Evolutionary conservation across 2,888 invertebrate species (phyloP), one percentile per base, ranked within the genome.

Genomic region (Lordiphosa fenestrarum): DNA sequence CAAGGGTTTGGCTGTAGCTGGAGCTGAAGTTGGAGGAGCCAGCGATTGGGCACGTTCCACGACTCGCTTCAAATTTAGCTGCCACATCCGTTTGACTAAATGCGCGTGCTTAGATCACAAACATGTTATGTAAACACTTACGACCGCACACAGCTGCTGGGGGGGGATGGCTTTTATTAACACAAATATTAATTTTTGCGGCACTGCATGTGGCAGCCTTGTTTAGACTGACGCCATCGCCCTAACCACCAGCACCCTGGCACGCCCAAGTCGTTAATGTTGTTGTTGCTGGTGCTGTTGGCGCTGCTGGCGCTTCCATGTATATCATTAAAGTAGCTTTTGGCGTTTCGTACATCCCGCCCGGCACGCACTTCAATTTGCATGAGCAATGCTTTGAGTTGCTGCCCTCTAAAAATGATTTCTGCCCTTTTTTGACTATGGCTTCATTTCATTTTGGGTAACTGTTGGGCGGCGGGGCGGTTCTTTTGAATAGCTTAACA

Each of bases 131-230:
- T 78, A 77, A 77, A 77, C 77, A 77, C 77, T 82, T 78, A 82
- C 75, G 62, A 69, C 83, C 83, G 61, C 84, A 82, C 83, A 77
- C 83, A 77, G 82, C 55, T 41, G 48, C 21, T 23, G 35, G 35
- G 21, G 19, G 10, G 58, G 55, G 46, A 23, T 51, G 44, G 75
- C 72, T 78, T 77, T 77, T 77, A 84, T 77, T 77, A 84, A 77
- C 84, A 84, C 84, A 77, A 84, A 77, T 77, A 77, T 77, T 77
- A 84, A 77, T 77, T 77, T 84, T 84, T 77, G 84, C 61, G 80
- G 83, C 80, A 54, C 83, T 84, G 72, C 80, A 77, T 77, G 84
- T 74, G 84, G 84, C 84, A 65, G 69, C 38, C 53, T 63, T 77
- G 77, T 84, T 84, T 82, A 84, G 80, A 71, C 57, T 74, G 75